Evolutionary conservation across 2,113 vertebrate species (phyloP).

Genomic region (Tachuris rubrigastra): DNA sequence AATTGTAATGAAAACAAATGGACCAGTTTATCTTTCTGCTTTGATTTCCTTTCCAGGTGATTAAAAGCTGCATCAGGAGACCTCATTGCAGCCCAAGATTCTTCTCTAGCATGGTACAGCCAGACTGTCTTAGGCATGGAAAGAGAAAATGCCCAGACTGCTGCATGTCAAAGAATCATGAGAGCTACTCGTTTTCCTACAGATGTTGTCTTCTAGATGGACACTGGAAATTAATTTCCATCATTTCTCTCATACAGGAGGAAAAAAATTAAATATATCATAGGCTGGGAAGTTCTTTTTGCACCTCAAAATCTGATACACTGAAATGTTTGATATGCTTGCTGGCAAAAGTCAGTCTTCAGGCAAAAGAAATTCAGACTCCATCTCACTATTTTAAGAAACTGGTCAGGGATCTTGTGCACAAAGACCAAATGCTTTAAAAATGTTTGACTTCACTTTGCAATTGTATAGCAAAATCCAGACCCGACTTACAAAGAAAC

Average conservation of each 20-base stretch:
- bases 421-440: not conserved
- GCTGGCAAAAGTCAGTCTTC: not conserved
- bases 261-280: not conserved
- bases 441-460: not conserved
- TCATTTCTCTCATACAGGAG: not conserved
- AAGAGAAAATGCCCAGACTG: not conserved
- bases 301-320: not conserved
- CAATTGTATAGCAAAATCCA: not conserved
- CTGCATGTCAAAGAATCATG: not conserved
- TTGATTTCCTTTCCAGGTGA: conserved; percentile 51
- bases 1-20: conserved; percentile 64
- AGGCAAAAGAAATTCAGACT: not conserved
- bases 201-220: not conserved
- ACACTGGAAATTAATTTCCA: not conserved
- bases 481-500: not conserved
- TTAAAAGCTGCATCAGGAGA: conserved; percentile 9
- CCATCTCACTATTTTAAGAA: not conserved
- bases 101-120: not conserved
- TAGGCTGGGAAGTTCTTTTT: not conserved
- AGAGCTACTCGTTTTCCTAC: not conserved
- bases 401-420: not conserved
- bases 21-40: conserved; percentile 16
- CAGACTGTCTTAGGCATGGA: not conserved
- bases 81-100: not conserved
- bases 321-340: not conserved